These are phyloP conservation scores for Dermochelys coriacea DNA, from an alignment of 2,797 vertebrate species.

Conservation along the genomic window DNA sequence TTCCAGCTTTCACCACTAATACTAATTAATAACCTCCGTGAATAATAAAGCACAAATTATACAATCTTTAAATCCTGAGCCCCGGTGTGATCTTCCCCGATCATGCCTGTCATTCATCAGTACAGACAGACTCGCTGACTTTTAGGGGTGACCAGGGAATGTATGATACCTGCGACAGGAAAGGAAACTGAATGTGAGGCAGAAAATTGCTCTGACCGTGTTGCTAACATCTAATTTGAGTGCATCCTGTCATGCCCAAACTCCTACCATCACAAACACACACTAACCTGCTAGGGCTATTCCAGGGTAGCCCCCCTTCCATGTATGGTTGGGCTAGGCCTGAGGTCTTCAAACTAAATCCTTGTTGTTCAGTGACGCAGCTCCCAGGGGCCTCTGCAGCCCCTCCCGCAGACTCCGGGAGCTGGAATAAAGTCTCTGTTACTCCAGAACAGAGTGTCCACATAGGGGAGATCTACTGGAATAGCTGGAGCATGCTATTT, in stretches of 20 bases:
- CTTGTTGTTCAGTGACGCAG: not conserved
- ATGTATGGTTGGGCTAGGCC: not conserved
- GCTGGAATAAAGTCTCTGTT: not conserved
- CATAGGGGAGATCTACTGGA: not conserved
- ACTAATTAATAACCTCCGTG: not conserved
- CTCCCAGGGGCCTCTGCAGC: not conserved
- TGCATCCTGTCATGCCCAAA: not conserved
- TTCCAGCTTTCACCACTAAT: not conserved
- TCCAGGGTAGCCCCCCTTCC: not conserved
- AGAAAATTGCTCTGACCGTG: not conserved
- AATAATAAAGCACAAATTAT: not conserved
- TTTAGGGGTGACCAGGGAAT: not conserved
- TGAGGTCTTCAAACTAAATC: not conserved
- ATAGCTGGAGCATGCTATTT: not conserved
- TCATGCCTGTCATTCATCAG: not conserved
- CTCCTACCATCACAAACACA: not conserved
- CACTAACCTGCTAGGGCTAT: not conserved
- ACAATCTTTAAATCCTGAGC: not conserved
- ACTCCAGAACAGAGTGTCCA: not conserved
- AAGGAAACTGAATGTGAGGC: not conserved
- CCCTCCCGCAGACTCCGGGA: not conserved
- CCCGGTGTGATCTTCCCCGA: not conserved
- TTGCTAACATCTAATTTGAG: not conserved
- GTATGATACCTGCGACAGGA: not conserved
- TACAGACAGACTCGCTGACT: rapidly evolving